These are phyloP conservation scores for Natrix natrix DNA, from an alignment of 2,797 vertebrate genomes.

Conservation along the genomic window DNA sequence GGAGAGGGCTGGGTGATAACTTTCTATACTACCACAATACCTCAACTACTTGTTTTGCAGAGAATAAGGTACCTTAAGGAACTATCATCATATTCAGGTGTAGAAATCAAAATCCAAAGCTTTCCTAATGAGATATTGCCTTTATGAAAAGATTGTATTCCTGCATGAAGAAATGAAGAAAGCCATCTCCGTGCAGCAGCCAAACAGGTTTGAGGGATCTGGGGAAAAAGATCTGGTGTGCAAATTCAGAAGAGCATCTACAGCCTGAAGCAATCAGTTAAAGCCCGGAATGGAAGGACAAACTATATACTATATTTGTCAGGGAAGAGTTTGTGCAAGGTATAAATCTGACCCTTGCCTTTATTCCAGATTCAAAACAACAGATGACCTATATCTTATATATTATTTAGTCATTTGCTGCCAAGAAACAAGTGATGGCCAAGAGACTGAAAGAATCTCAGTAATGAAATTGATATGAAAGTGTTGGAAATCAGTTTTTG, in stretches of 20 bases:
- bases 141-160: not conserved
- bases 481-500: not conserved
- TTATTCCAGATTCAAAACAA: not conserved
- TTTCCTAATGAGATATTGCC: not conserved
- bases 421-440: not conserved
- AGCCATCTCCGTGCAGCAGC: not conserved
- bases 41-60: not conserved
- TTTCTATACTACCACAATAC: not conserved
- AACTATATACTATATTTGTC: not conserved
- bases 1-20: too few species aligned
- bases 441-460: not conserved
- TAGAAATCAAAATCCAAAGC: not conserved
- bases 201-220: not conserved
- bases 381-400: not conserved
- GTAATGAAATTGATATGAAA: not conserved
- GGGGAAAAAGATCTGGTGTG: not conserved
- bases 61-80: not conserved
- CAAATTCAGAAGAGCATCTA: not conserved
- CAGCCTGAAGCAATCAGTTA: not conserved
- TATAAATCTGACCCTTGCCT: not conserved
- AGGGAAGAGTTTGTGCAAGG: not conserved
- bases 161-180: not conserved
- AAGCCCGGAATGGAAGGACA: not conserved
- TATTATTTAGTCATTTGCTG: not conserved
- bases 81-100: not conserved